These are phyloP conservation scores for Pygoscelis antarcticus DNA, from an alignment of 2,113 vertebrate genomes.

Conservation along the genomic window DNA sequence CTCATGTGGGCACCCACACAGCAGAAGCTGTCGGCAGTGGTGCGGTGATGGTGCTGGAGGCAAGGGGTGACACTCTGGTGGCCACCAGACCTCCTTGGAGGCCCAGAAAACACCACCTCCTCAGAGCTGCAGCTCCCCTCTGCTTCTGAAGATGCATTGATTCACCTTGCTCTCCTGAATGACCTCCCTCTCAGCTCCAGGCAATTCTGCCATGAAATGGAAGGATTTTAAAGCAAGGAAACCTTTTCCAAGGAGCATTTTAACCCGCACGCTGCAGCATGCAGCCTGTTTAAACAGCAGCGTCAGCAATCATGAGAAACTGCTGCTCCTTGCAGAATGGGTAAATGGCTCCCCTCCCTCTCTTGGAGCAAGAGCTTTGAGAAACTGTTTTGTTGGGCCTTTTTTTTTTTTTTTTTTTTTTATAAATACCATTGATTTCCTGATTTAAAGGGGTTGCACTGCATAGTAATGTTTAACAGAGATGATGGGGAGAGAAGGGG, in stretches of 20 bases:
- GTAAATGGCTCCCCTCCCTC: neutral
- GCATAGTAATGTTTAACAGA: neutral
- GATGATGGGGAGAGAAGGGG: neutral
- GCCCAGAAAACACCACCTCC: neutral
- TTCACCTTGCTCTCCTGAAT: neutral
- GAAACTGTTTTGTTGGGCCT: neutral
- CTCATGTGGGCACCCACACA: accelerated
- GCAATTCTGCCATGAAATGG: neutral
- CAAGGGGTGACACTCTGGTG: neutral
- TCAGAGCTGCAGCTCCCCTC: neutral
- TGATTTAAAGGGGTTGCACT: neutral
- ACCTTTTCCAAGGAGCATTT: neutral
- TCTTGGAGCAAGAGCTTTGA: neutral
- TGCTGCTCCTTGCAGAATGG: neutral
- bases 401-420: neutral
- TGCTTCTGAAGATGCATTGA: accelerated
- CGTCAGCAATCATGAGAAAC: neutral
- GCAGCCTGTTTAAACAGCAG: neutral
- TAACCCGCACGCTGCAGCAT: accelerated
- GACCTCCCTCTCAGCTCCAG: neutral
- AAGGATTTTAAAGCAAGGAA: neutral
- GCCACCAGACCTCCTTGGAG: neutral
- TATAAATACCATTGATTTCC: neutral
- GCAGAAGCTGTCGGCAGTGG: neutral
- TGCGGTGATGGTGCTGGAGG: accelerated